Conservation (phyloP, 30 jellyfish, hydroid and myxozoan species). For the Nemopilema nomurai region DNA sequence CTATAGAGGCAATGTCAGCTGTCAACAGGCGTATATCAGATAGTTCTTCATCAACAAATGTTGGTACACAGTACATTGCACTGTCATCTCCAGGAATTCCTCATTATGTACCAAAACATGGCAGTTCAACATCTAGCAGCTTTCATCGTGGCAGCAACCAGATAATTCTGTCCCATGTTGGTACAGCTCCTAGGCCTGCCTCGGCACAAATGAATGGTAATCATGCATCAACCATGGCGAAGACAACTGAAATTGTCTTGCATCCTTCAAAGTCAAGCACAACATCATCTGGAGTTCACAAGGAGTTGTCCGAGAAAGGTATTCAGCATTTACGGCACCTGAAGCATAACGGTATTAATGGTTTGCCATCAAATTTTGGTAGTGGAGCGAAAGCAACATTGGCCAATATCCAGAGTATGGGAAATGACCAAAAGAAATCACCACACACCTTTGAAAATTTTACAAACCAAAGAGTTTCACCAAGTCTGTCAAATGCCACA, state of each 20-base stretch:
- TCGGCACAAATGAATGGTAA: not conserved
- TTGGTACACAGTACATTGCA: slow-evolving; percentile 59
- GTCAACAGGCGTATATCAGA: slow-evolving; percentile 68
- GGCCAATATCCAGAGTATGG: slow-evolving; percentile 14
- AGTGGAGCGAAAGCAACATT: slow-evolving; percentile 11
- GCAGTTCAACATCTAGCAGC: slow-evolving; percentile 7
- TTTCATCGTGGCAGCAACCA: slow-evolving; percentile 17
- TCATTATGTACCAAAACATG: slow-evolving; percentile 45
- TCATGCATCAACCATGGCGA: not conserved
- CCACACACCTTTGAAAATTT: slow-evolving; percentile 23
- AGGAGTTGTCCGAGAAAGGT: slow-evolving; percentile 13
- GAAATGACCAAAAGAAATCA: slow-evolving; percentile 27
- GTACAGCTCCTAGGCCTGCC: not conserved
- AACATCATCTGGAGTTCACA: not conserved
- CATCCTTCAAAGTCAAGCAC: slow-evolving; percentile 21
- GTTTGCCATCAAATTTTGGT: not conserved
- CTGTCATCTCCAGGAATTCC: slow-evolving; percentile 63
- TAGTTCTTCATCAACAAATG: slow-evolving; percentile 24
- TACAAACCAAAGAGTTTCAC: slow-evolving; percentile 18
- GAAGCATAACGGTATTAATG: not conserved
- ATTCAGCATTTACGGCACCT: slow-evolving; percentile 14
- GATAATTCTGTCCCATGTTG: slow-evolving; percentile 27
- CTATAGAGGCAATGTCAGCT: slow-evolving; percentile 86
- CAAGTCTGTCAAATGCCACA: not conserved
- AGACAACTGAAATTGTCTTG: slow-evolving; percentile 15